phyloP scores from a whole-genome alignment of 1,140 invertebrate species.

The Lepidurus apus region DNA sequence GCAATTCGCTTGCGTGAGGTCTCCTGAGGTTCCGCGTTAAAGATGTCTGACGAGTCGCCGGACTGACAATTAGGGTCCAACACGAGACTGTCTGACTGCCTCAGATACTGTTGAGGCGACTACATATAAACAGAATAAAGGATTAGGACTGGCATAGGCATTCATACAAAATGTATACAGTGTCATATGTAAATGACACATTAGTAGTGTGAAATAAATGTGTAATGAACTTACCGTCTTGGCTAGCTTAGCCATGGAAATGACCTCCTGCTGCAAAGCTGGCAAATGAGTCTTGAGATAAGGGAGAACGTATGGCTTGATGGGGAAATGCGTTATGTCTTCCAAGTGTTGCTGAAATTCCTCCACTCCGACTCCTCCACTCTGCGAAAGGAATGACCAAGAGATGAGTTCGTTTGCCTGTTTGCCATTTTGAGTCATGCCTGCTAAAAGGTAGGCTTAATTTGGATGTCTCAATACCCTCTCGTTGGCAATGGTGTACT shows the following conservation, averaged over 20 bases:
- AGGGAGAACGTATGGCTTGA: not conserved
- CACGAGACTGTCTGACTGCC: slow-evolving; percentile 5
- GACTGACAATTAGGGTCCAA: slow-evolving; percentile 8
- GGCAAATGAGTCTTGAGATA: not conserved
- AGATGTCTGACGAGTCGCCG: not conserved
- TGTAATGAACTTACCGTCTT: not conserved
- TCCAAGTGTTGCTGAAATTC: slow-evolving; percentile 10
- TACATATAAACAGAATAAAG: not conserved
- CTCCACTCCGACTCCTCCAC: not conserved
- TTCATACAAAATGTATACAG: not conserved
- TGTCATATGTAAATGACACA: not conserved
- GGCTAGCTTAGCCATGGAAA: not conserved
- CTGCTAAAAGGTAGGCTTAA: too few relatives aligned
- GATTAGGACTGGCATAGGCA: not conserved
- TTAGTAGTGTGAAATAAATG: not conserved
- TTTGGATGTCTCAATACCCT: too few relatives aligned
- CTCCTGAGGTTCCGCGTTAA: not conserved
- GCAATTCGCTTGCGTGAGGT: not conserved
- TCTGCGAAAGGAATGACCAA: not conserved
- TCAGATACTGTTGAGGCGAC: not conserved
- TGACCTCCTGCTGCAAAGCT: not conserved
- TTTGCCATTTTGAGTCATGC: not conserved
- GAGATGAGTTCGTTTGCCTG: not conserved
- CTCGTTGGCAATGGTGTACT: not conserved
- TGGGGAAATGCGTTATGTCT: not conserved